phyloP scores from a whole-genome alignment of 2,113 vertebrate genomes.

The Mixornis gularis region DNA sequence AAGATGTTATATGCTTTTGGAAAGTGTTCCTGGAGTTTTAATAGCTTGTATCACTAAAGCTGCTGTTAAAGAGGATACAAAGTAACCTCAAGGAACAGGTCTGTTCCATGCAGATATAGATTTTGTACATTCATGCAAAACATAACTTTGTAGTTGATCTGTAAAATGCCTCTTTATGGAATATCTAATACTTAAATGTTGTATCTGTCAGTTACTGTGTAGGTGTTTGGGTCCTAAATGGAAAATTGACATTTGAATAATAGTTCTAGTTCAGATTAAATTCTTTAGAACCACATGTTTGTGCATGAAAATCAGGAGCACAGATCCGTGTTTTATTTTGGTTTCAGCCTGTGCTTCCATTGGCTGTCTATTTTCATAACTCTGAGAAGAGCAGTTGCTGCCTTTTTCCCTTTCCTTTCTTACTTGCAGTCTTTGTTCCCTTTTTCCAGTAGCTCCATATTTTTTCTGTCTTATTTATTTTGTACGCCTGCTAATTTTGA shows the following conservation, averaged over 20 bases:
- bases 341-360: neutral
- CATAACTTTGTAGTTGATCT: neutral
- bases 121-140: neutral
- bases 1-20: neutral
- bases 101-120: neutral
- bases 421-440: neutral
- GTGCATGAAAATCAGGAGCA: neutral
- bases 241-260: neutral
- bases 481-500: neutral
- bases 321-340: neutral
- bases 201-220: neutral
- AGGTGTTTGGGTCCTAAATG: neutral
- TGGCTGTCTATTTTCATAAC: slow-evolving; percentile 18
- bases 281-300: neutral
- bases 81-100: neutral
- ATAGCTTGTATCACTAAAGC: neutral
- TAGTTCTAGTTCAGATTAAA: neutral
- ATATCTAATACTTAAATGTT: neutral
- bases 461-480: neutral
- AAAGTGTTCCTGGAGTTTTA: neutral
- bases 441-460: neutral
- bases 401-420: neutral
- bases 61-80: neutral
- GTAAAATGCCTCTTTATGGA: neutral
- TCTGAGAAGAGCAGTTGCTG: neutral